Percentiles rank a stretch among this genome's conserved stretches.
Conservation (phyloP, 2,797 vertebrate species). For the Spinus olivaceus region DNA sequence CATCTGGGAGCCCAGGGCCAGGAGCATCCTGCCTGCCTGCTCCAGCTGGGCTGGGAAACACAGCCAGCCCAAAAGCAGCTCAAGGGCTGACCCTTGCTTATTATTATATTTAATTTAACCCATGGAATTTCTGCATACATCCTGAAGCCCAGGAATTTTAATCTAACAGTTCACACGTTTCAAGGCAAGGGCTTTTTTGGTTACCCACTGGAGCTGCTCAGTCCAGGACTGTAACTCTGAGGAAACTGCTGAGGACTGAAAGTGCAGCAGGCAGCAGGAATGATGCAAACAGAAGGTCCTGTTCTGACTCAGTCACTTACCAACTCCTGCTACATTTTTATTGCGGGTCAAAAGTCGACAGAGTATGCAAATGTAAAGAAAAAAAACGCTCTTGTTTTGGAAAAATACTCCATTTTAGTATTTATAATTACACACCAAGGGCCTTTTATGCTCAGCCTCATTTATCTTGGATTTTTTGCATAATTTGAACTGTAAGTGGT, state of each 20-base stretch:
- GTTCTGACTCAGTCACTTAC: slow-evolving; percentile 59
- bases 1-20: not conserved
- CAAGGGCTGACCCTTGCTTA: not conserved
- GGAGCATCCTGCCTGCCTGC: not conserved
- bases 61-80: not conserved
- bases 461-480: slow-evolving; percentile 59
- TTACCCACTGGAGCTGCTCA: not conserved
- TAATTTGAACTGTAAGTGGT: slow-evolving; percentile 51
- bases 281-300: slow-evolving; percentile 63
- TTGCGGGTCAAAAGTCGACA: slow-evolving; percentile 49
- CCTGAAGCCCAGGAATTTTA: slow-evolving; percentile 2
- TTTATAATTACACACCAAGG: slow-evolving; percentile 49
- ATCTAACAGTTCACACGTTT: not conserved
- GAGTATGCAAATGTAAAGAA: slow-evolving; percentile 44
- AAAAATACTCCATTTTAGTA: slow-evolving; percentile 53
- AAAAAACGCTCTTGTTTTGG: slow-evolving; percentile 48
- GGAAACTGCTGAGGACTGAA: not conserved
- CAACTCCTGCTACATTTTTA: slow-evolving; percentile 56
- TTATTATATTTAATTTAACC: not conserved
- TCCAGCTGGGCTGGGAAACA: not conserved
- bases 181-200: not conserved
- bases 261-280: slow-evolving; percentile 39
- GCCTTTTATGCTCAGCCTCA: slow-evolving; percentile 40
- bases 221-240: slow-evolving; percentile 11
- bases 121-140: not conserved